phyloP scores from a whole-genome alignment of 2,888 invertebrate species.

The Eilema caniola region DNA sequence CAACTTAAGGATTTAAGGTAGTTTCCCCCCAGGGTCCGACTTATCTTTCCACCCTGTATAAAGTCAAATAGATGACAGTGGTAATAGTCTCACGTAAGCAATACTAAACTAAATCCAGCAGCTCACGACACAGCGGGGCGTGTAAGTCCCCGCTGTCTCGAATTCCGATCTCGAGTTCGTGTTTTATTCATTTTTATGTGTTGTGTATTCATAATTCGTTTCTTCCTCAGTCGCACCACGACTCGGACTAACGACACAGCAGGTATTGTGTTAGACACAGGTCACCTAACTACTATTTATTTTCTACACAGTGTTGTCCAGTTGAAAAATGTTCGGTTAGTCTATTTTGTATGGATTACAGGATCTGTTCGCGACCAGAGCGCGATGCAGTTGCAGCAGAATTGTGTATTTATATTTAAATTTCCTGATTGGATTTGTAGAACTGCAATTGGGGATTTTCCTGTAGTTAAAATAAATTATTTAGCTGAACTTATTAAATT shows the following conservation, averaged over 20 bases:
- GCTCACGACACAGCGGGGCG: background rate
- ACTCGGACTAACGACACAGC: background rate
- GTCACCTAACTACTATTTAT: background rate
- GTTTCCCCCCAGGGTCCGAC: too few species aligned
- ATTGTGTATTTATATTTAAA: background rate
- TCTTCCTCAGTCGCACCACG: background rate
- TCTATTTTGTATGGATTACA: background rate
- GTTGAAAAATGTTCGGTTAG: background rate
- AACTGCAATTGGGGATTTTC: background rate
- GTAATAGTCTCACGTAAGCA: background rate
- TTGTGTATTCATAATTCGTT: background rate
- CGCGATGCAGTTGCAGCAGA: background rate
- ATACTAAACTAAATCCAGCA: background rate
- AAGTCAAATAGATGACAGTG: background rate
- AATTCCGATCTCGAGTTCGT: background rate
- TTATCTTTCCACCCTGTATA: too few species aligned
- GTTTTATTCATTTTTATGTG: slow-evolving; percentile 3
- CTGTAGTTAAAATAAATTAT: too few species aligned
- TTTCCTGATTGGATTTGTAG: background rate
- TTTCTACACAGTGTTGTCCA: background rate
- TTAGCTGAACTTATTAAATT: too few species aligned
- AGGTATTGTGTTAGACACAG: background rate
- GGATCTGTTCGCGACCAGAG: background rate
- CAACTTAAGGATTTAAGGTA: too few species aligned
- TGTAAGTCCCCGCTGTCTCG: background rate